Evolutionary conservation across 2,113 vertebrate genomes (phyloP), one percentile per base, ranked within the genome.

Genomic region (Urocitellus parryii): DNA sequence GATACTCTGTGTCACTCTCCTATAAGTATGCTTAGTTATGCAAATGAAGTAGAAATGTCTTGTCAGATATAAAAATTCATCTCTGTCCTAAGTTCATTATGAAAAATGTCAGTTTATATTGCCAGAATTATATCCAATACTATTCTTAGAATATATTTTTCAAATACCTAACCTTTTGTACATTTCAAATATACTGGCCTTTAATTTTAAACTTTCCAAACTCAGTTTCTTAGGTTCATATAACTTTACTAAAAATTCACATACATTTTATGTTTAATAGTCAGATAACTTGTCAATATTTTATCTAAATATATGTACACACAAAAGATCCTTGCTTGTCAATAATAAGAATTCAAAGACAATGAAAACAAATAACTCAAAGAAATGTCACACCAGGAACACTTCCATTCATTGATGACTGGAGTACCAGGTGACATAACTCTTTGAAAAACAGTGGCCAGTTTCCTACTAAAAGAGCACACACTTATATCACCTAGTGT

Each of bases 31-130:
- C 79, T 68, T 84, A 39, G 48, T 85, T 95, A 89, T 92, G 58
- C 76, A 90, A 95, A 65, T 86, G 39, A 58, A 80, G 4, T 22
- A 67, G 32, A 63, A 84, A 39, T 74, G 42, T 58, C 45, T 92
- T 73, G 17, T 96, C 48, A 90, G 67, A 58, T 79, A 68, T 67
- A 79, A 74, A 79, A 74, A 51, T 73, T 82, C 56, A 85, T 76
- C 77, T 65, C 17, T 85, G 29, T 86, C 14, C 48, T 70, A 81
- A 61, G 58, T 82, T 88, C 25, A 79, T 89, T 94, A 94, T 76
- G 34, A 78, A 42, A 92, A 81, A 92, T 61, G 11, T 79, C 29
- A 88, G 25, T 18, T 74, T 93, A 80, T 92, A 58, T 51, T 86
- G n/a, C 42, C 29, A 76, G 51, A 80, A 42, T 70, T 34, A 12